Base-by-base conservation (phyloP, 2,888 invertebrate species). In the Eudemis profundana region DNA sequence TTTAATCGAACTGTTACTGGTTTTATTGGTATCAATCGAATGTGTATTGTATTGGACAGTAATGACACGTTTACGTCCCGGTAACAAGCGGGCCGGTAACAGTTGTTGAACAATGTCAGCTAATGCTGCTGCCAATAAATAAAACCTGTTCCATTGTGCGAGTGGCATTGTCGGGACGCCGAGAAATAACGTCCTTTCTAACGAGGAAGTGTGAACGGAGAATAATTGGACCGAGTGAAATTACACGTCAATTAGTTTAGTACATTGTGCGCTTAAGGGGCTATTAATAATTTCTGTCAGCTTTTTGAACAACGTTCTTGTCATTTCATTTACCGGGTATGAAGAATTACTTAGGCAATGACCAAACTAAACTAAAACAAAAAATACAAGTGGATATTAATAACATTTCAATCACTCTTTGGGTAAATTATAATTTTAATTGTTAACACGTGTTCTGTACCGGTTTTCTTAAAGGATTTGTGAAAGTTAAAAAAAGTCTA, bases 171-270 rank as follows among this genome's bases (percentile, higher is more conserved):
- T 85, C 77, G 72, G 81, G 79, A 81, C 80, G 79, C 72, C 70
- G 72, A 73, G 79, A 78, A 84, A 82, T 85, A 84, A 79, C 80
- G 78, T 83, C 81, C 78, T 81, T 80, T 74, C 74, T 75, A 83
- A 85, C 75, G 79, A 84, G 87, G 87, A 86, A 85, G 85, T 86
- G 80, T 81, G 78, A 82, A 83, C 83, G 81, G 79, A 71, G 79
- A 84, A 78, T 83, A 83, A 82, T 83, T 83, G 80, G 74, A 72
- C 71, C 71, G 74, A 78, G 78, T 78, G 80, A 82, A 75, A 75
- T 75, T 81, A 51, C 42, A 27, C 78, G 79, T 79, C 79, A 77
- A 76, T 77, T 63, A 49, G 50, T 42, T 50, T 23, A 8, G 17
- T 17, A 27, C 38, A 50, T 29, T 50, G 27, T 36, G 19, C 33